Conservation (phyloP, 2,888 invertebrate genomes). For the Pteria penguin region DNA sequence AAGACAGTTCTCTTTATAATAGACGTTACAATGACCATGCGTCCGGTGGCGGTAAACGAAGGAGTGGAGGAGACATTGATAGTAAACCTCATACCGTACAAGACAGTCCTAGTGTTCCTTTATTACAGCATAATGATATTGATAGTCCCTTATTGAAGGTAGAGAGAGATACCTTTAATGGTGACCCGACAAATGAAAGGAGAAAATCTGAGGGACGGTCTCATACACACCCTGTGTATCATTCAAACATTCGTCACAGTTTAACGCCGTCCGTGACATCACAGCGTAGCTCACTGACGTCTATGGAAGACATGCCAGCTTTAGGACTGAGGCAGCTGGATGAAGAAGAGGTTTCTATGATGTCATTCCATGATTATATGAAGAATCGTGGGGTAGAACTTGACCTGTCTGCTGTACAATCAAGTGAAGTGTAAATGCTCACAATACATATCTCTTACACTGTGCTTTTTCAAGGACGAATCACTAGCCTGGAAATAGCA, state of each 20-base stretch:
- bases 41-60: neutral
- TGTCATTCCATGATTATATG: conserved; percentile 73
- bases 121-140: neutral
- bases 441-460: no score
- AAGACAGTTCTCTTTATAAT: neutral
- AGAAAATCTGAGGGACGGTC: neutral
- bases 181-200: neutral
- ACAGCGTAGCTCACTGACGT: neutral
- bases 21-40: no score
- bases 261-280: neutral
- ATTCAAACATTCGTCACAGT: neutral
- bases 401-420: conserved; percentile 72
- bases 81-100: neutral
- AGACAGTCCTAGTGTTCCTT: neutral
- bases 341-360: conserved; percentile 65
- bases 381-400: conserved; percentile 70
- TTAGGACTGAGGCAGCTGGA: conserved; percentile 49
- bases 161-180: neutral
- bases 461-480: no score
- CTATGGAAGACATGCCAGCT: conserved; percentile 47
- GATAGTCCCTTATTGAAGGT: neutral
- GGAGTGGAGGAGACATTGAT: neutral
- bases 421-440: conserved; percentile 70
- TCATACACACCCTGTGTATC: neutral
- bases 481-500: no score